Evolutionary conservation across 92 coral and sea anemone species (phyloP).

Genomic region (Zoanthus sociatus): DNA sequence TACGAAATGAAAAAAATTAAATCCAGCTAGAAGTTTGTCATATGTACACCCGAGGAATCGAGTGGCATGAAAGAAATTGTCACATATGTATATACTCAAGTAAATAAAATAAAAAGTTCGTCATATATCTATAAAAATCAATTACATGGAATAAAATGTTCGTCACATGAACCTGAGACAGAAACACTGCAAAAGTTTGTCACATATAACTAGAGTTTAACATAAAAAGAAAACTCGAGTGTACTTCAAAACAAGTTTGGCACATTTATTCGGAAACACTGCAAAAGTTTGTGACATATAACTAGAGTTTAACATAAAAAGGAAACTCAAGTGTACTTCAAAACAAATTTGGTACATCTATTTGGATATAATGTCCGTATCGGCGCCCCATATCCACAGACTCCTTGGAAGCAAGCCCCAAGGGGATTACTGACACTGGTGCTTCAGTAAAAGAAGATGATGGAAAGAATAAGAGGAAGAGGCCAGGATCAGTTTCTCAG

Average conservation of each 20-base stretch:
- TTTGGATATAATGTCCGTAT: conserved; percentile 7
- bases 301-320: conserved; percentile 6
- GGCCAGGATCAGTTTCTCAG: no score
- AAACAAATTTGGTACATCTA: not conserved
- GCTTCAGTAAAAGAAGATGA: no score
- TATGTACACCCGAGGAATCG: no score
- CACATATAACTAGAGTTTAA: conserved; percentile 23
- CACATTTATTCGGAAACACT: not conserved
- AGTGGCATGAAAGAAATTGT: not conserved
- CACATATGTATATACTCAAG: not conserved
- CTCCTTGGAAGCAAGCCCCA: no score
- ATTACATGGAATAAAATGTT: not conserved
- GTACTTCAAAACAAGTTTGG: no score
- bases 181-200: conserved; percentile 31
- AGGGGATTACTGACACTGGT: no score
- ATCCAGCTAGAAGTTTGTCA: not conserved
- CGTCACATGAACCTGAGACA: not conserved
- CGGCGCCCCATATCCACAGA: conserved; percentile 2
- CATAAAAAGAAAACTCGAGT: not conserved
- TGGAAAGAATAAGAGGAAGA: no score
- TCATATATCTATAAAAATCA: not conserved
- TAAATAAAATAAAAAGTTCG: conserved; percentile 16
- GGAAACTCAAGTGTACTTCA: no score
- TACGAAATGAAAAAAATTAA: conserved; percentile 4
- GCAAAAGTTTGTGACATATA: conserved; percentile 42